Conservation (phyloP, 2,113 vertebrate genomes). For the Tretioscincus oriximinensis region DNA sequence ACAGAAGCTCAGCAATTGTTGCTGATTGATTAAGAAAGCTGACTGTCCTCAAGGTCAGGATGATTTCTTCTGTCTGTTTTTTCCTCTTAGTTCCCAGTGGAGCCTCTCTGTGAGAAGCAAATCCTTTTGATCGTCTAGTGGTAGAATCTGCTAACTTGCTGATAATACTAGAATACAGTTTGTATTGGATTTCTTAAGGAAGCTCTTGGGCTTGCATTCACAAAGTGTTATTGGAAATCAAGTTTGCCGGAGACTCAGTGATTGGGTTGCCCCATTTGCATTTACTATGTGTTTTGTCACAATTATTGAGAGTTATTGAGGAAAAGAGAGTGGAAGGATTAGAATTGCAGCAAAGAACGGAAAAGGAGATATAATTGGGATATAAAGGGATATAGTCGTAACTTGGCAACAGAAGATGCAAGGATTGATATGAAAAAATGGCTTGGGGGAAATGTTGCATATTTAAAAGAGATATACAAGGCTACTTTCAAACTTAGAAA, state of each 20-base stretch:
- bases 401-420: neutral
- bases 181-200: neutral
- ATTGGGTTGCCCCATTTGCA: neutral
- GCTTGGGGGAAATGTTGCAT: too few species aligned
- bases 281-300: neutral
- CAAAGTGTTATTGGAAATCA: neutral
- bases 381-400: too few species aligned
- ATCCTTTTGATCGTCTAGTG: accelerated
- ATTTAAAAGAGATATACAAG: too few species aligned
- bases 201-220: neutral
- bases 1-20: neutral
- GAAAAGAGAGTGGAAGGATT: neutral
- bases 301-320: neutral
- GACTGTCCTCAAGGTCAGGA: neutral
- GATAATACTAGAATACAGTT: neutral
- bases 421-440: neutral
- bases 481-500: too few species aligned
- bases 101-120: neutral
- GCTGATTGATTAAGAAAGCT: neutral
- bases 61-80: constrained; percentile 1
- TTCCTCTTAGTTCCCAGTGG: neutral
- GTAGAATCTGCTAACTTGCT: constrained; percentile 1
- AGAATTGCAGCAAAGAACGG: neutral
- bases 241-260: constrained; percentile 16
- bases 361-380: neutral